Conservation (phyloP, 2,888 invertebrate genomes). For the Diadromus collaris region DNA sequence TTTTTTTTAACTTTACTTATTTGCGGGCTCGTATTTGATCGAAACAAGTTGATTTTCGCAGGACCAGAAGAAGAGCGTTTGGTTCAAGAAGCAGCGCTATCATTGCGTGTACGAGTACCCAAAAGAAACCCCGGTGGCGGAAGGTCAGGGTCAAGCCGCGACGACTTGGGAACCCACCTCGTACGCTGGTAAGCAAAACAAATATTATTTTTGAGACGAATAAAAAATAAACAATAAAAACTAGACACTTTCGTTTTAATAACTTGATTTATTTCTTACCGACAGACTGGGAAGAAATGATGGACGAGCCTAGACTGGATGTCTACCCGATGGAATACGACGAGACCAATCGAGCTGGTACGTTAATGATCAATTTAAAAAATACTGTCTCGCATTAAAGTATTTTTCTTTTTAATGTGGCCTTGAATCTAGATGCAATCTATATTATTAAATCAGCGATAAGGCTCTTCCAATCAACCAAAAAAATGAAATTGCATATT, state of each 20-base stretch:
- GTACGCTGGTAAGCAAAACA: conserved; percentile 74
- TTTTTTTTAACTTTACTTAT: conserved; percentile 1
- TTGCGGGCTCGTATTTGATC: conserved; percentile 38
- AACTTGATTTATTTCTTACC: background rate
- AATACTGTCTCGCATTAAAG: background rate
- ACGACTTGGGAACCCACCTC: conserved; percentile 68
- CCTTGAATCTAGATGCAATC: background rate
- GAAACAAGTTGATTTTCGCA: conserved; percentile 66
- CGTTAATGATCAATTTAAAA: conserved; percentile 48
- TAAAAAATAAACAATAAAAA: background rate
- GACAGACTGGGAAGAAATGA: conserved; percentile 78
- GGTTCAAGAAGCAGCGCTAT: conserved; percentile 92
- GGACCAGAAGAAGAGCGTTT: conserved; percentile 87
- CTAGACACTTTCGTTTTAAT: background rate
- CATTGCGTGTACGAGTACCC: conserved; percentile 93
- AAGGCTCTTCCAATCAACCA: background rate
- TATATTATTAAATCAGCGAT: background rate
- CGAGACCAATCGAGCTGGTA: conserved; percentile 74
- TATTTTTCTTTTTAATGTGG: background rate
- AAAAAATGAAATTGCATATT: background rate
- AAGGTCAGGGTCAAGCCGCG: conserved; percentile 72
- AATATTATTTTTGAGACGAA: conserved; percentile 6
- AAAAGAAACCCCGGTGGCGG: conserved; percentile 83
- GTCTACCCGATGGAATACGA: conserved; percentile 77
- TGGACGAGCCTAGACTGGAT: conserved; percentile 76